Evolutionary conservation across 2,888 invertebrate genomes (phyloP).

Genomic region (Drosophila vallismaia): DNA sequence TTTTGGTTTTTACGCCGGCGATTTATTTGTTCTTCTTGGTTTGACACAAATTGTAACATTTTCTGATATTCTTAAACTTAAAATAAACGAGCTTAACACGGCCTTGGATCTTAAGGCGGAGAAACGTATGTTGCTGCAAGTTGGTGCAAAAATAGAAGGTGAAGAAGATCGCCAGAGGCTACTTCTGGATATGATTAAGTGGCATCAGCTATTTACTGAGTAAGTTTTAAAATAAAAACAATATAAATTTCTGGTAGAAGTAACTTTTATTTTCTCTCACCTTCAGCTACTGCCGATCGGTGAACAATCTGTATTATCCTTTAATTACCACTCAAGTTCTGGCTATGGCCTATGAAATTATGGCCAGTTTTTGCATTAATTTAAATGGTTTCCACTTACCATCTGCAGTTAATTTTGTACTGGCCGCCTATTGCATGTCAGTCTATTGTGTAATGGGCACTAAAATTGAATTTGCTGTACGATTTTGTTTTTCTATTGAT

Average conservation of each 20-base stretch:
- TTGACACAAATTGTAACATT: slow-evolving; percentile 55
- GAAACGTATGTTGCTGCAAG: not conserved
- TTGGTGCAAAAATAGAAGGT: slow-evolving; percentile 11
- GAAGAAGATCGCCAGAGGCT: slow-evolving; percentile 4
- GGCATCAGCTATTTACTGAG: slow-evolving; percentile 61
- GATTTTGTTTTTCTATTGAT: not conserved
- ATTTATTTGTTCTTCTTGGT: slow-evolving; percentile 43
- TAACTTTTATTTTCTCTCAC: not conserved
- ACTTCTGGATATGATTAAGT: slow-evolving; percentile 54
- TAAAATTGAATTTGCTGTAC: slow-evolving; percentile 55
- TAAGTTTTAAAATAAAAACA: slow-evolving; percentile 12
- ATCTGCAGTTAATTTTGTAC: slow-evolving; percentile 41
- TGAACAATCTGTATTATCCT: slow-evolving; percentile 41
- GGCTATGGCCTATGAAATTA: slow-evolving; percentile 42
- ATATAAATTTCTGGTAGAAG: no score
- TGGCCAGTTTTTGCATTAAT: slow-evolving; percentile 55
- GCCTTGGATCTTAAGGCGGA: slow-evolving; percentile 30
- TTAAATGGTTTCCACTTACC: slow-evolving; percentile 49
- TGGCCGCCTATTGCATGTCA: slow-evolving; percentile 57
- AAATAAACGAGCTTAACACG: slow-evolving; percentile 35
- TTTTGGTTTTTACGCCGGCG: slow-evolving; percentile 50
- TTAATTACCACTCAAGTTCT: slow-evolving; percentile 58
- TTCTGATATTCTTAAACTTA: slow-evolving; percentile 50
- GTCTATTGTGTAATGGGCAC: slow-evolving; percentile 64
- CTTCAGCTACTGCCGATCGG: slow-evolving; percentile 47